phyloP scores from a whole-genome alignment of 2,797 vertebrate species.

The Taeniopygia guttata region DNA sequence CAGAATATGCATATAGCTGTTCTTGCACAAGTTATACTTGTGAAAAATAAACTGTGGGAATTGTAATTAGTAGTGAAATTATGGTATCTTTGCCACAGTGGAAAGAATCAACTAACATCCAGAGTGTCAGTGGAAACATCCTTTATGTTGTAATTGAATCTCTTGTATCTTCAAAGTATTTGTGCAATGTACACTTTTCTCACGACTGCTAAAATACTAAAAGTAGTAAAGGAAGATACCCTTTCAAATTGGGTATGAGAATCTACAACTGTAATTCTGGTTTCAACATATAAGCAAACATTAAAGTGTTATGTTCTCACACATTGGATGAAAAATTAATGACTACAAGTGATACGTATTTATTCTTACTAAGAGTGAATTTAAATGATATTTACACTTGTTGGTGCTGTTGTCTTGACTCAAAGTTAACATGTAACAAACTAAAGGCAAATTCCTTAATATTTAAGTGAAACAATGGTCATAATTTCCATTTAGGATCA shows the following conservation, averaged over 20 bases:
- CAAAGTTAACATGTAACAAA: not conserved
- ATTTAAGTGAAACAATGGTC: not conserved
- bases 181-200: not conserved
- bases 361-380: not conserved
- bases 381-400: not conserved
- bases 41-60: not conserved
- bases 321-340: not conserved
- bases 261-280: not conserved
- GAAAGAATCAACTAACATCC: not conserved
- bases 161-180: not conserved
- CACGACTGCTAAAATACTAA: not conserved
- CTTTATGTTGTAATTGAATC: not conserved
- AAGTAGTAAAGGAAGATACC: not conserved
- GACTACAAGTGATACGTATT: not conserved
- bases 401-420: not conserved
- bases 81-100: not conserved
- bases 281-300: not conserved
- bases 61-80: not conserved
- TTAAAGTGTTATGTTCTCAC: not conserved
- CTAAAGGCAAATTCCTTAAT: not conserved
- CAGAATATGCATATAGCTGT: not conserved
- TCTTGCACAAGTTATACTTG: not conserved
- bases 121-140: not conserved
- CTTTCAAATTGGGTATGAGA: not conserved
- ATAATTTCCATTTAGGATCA: not conserved